Conservation (phyloP, 2,113 vertebrate genomes). For the Rousettus leschenaultii region DNA sequence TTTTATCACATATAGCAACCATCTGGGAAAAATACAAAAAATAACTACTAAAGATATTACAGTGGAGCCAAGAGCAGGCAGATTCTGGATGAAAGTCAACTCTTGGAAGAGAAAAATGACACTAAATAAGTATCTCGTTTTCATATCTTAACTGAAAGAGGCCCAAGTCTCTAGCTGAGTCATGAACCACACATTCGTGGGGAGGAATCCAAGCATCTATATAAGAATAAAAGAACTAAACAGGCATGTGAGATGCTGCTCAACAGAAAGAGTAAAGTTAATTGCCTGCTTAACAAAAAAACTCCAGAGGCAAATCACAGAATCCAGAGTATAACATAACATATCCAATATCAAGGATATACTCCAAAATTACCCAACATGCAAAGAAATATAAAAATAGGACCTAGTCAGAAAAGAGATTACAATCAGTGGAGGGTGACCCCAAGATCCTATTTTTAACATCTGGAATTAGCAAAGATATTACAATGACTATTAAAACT, state of each 20-base stretch:
- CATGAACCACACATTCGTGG: background rate
- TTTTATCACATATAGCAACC: background rate
- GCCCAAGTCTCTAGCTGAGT: background rate
- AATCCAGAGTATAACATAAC: background rate
- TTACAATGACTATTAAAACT: background rate
- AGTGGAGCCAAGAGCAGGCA: background rate
- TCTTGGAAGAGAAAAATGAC: background rate
- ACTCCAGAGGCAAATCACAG: background rate
- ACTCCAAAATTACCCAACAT: background rate
- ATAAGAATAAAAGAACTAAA: background rate
- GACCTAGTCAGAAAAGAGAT: background rate
- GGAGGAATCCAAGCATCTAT: background rate
- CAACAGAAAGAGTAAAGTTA: background rate
- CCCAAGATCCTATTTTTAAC: background rate
- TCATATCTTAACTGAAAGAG: background rate
- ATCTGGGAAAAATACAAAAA: background rate
- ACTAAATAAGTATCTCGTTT: background rate
- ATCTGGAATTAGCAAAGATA: background rate
- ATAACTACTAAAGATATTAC: background rate
- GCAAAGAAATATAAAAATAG: background rate
- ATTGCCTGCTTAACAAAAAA: background rate
- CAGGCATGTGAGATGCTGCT: background rate
- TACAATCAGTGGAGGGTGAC: background rate
- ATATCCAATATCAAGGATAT: background rate
- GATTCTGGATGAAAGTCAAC: background rate